A percentile compares a stretch with the other conserved stretches of the same genome.
Evolutionary conservation across 2,113 vertebrate species (phyloP).

Genomic region (Brachypteracias leptosomus): DNA sequence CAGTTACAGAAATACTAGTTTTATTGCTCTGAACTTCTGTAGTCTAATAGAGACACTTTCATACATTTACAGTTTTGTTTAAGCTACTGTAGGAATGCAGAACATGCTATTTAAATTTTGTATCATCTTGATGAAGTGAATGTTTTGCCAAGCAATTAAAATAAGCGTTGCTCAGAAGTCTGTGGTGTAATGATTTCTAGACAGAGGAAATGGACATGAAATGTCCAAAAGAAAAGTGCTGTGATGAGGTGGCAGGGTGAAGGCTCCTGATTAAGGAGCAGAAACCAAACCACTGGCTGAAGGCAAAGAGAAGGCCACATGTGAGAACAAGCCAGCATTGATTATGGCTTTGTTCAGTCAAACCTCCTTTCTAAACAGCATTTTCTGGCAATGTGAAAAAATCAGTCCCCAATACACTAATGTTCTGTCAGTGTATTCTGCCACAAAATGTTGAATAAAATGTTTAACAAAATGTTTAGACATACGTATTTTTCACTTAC

Average conservation of each 20-base stretch:
- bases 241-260: neutral
- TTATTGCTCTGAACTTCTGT: slow-evolving; percentile 21
- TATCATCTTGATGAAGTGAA: slow-evolving; percentile 7
- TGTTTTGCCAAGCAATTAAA: slow-evolving; percentile 63
- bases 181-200: neutral
- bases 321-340: fast-evolving
- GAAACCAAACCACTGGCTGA: neutral
- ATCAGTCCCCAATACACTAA: neutral
- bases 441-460: neutral
- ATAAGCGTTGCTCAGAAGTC: neutral
- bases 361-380: neutral
- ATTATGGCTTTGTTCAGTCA: neutral
- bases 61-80: slow-evolving; percentile 23
- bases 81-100: slow-evolving; percentile 46
- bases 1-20: neutral
- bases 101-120: slow-evolving; percentile 60
- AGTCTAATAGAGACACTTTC: slow-evolving; percentile 26
- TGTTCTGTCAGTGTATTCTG: neutral
- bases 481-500: fast-evolving
- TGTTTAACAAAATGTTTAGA: neutral
- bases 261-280: neutral
- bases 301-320: neutral
- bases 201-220: neutral
- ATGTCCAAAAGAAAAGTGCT: fast-evolving
- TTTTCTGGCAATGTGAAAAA: neutral